Percentiles rank a stretch among this genome's conserved stretches.
phyloP scores from a whole-genome alignment of 2,797 vertebrate genomes.

The Menidia menidia region DNA sequence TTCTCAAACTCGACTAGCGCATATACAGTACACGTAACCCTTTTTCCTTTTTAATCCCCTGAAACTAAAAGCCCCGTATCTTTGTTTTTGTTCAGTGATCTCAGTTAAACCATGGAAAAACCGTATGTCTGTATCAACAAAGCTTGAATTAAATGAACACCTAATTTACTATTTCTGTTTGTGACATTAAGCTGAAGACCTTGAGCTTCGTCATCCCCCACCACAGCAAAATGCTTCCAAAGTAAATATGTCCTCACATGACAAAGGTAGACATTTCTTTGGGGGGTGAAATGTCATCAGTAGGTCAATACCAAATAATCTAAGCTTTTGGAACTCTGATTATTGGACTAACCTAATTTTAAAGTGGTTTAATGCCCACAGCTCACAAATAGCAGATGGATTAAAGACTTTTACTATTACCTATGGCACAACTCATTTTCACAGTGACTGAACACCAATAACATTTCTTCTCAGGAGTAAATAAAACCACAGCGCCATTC shows the following conservation, averaged over 20 bases:
- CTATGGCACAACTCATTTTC: constrained; percentile 76
- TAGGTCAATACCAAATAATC: constrained; percentile 75
- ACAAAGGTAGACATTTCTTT: constrained; percentile 74
- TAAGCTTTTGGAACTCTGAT: constrained; percentile 66
- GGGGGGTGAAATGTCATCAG: constrained; percentile 68
- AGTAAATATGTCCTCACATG: constrained; percentile 62
- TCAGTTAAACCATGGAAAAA: constrained; percentile 56
- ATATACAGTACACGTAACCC: constrained; percentile 46
- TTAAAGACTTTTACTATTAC: constrained; percentile 74
- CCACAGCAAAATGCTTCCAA: constrained; percentile 53
- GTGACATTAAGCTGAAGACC: constrained; percentile 57
- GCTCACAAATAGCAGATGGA: constrained; percentile 74
- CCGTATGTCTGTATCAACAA: constrained; percentile 72
- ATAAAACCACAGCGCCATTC: constrained; percentile 67
- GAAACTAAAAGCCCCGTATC: constrained; percentile 65
- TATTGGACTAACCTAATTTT: constrained; percentile 67
- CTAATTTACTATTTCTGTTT: constrained; percentile 66
- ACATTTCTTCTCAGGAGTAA: constrained; percentile 72
- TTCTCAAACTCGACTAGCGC: constrained; percentile 47
- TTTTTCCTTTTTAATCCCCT: constrained; percentile 49
- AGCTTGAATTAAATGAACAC: constrained; percentile 56
- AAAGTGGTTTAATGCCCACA: constrained; percentile 80
- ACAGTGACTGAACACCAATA: constrained; percentile 75
- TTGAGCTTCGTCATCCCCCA: constrained; percentile 57
- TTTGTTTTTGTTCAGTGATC: constrained; percentile 44